Evolutionary conservation across 2,888 invertebrate genomes (phyloP), one percentile per base, ranked within the genome.

Genomic region (Nephrotoma appendiculata): DNA sequence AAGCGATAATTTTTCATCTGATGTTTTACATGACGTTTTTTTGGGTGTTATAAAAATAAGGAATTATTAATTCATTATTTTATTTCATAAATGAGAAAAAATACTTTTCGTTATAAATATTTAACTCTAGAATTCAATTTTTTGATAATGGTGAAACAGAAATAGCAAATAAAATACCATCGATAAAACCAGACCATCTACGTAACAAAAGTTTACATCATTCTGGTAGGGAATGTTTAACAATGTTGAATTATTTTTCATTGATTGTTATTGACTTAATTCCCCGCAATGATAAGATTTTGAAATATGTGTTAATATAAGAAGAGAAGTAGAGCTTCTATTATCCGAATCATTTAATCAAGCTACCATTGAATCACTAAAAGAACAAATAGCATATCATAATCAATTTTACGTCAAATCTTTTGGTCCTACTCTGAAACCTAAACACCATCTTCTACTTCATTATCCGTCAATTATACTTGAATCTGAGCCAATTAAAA

Each of bases 91-190:
- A 31, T 31, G 86, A 84, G 83, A 48, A 71, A 48, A 88, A 86
- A 52, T 87, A 87, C 87, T 48, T 87, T 86, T 86, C 85, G 86
- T 11, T 87, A 86, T 42, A 88, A 31, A 87, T 86, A 45, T 86
- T 88, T 84, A 87, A 88, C 86, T 86, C 86, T 86, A 87, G 87
- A 85, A 87, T 87, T 44, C 87, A 87, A 43, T 87, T 86, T 86
- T 87, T 87, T 87, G 85, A 87, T 84, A 87, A 88, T 57, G 88
- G 88, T 3, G 87, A 88, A 86, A 87, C 85, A 85, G 88, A 88
- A 86, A 87, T 87, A 86, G 86, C 86, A 43, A 87, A 88, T 42
- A 7, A 5, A 4, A 12, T n/a, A n/a, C 85, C 85, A 45, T 52
- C 86, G n/a, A 86, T 87, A 41, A 45, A 86, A 31, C 86, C 86